Conservation (phyloP, 2,113 vertebrate genomes). For the Dolichotis patagonum region DNA sequence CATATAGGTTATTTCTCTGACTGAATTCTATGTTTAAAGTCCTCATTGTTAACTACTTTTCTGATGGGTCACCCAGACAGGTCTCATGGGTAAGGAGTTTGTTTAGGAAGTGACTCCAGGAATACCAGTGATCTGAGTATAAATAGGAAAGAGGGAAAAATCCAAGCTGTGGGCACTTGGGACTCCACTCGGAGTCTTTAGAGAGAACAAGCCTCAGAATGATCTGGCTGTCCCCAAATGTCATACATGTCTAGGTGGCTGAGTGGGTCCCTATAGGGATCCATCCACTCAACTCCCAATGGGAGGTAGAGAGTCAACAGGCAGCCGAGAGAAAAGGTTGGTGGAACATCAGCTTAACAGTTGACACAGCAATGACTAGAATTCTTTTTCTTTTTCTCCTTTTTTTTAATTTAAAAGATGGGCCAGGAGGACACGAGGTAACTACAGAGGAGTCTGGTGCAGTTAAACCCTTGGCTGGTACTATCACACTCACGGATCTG, state of each 20-base stretch:
- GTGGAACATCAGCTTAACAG: background rate
- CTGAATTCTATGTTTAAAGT: slow-evolving; percentile 30
- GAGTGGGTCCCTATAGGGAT: background rate
- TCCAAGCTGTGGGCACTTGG: background rate
- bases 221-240: background rate
- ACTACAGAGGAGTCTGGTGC: background rate
- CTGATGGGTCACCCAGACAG: background rate
- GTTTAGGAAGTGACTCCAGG: slow-evolving; percentile 14
- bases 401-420: background rate
- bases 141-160: background rate
- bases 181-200: background rate
- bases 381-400: background rate
- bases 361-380: background rate
- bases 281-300: background rate
- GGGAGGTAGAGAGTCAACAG: background rate
- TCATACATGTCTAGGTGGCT: background rate
- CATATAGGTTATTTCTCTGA: background rate
- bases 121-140: background rate
- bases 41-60: background rate
- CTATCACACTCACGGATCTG: background rate
- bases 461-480: background rate
- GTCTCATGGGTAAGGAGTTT: background rate
- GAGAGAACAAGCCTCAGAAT: background rate
- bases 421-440: background rate
- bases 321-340: background rate